Conservation (phyloP, 2,888 invertebrate species). For the Digitonthophagus gazella region DNA sequence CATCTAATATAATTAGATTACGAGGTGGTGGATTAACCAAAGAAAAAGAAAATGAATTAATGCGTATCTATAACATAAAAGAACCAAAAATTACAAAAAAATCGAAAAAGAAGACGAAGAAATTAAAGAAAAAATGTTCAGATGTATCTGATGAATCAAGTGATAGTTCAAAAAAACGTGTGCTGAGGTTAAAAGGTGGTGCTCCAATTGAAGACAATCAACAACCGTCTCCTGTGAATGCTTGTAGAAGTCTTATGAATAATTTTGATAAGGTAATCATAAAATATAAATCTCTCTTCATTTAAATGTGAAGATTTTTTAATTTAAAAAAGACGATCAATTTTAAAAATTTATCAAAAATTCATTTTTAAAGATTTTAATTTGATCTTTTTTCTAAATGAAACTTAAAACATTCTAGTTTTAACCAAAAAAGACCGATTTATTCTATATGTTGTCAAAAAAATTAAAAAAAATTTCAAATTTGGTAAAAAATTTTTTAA, state of each 20-base stretch:
- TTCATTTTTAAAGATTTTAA: no score
- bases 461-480: no score
- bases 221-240: slow-evolving; percentile 39
- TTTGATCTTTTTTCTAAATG: no score
- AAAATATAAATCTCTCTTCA: no score
- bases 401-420: no score
- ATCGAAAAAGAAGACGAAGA: neutral
- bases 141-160: neutral
- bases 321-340: no score
- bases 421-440: no score
- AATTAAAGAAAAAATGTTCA: neutral
- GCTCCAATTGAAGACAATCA: slow-evolving; percentile 29
- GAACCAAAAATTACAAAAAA: neutral
- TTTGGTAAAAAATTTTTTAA: no score
- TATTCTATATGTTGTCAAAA: no score
- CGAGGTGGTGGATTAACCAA: neutral
- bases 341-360: no score
- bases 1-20: no score
- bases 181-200: slow-evolving; percentile 20
- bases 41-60: neutral
- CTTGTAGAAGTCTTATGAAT: slow-evolving; percentile 47
- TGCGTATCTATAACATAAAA: neutral
- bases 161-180: neutral
- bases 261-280: slow-evolving; percentile 44
- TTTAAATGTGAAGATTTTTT: no score